phyloP scores from a whole-genome alignment of 2,888 invertebrate species.

The Microctonus brassicae region DNA sequence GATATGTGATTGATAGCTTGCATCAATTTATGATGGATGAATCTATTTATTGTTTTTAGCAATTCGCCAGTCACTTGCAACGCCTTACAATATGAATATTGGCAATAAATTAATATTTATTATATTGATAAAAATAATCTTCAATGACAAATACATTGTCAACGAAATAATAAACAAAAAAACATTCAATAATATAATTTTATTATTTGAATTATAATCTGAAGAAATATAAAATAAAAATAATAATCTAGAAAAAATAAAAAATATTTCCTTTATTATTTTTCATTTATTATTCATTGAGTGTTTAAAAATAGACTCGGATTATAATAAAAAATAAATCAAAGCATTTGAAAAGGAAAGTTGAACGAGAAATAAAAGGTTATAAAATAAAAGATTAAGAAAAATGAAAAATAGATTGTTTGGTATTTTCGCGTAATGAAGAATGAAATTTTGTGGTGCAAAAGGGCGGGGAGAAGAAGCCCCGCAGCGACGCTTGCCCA shows the following conservation, averaged over 20 bases:
- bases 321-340: conserved; percentile 10
- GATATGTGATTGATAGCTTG: conserved; percentile 49
- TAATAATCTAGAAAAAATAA: no score
- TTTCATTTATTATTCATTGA: background rate
- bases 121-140: conserved; percentile 7
- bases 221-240: no score
- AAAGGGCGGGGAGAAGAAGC: conserved; percentile 7
- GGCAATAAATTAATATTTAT: background rate
- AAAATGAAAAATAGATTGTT: background rate
- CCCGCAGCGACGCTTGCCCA: conserved; percentile 38
- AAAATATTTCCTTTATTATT: background rate
- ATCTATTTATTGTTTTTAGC: conserved; percentile 52
- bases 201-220: background rate
- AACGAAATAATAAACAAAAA: background rate
- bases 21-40: conserved; percentile 51
- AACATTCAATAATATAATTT: background rate
- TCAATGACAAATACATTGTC: no score
- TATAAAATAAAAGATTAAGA: background rate
- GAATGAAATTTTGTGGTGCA: conserved; percentile 22
- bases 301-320: background rate
- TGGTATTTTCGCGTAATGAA: conserved; percentile 17
- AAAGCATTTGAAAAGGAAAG: conserved; percentile 7
- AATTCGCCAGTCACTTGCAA: conserved; percentile 40
- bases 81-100: conserved; percentile 17
- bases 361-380: background rate